Conservation (phyloP, 2,113 vertebrate genomes). For the Shinisaurus crocodilurus region DNA sequence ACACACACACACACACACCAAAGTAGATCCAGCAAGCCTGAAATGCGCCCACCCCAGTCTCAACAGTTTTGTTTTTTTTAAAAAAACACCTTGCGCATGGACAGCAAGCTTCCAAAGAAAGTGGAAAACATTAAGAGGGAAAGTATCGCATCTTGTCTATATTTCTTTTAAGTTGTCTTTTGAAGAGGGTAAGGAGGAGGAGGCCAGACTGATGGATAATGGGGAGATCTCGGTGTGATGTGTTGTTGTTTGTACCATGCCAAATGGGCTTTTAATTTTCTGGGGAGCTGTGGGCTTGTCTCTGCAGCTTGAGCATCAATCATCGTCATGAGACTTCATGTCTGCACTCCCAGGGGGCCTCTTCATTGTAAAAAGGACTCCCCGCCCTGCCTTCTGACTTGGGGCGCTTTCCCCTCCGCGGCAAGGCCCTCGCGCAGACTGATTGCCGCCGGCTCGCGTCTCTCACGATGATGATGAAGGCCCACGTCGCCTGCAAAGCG, state of each 20-base stretch:
- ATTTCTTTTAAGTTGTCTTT: background rate
- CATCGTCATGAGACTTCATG: slow-evolving; percentile 85
- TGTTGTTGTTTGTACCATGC: slow-evolving; percentile 91
- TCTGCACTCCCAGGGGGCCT: slow-evolving; percentile 80
- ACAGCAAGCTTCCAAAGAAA: background rate
- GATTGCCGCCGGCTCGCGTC: slow-evolving; percentile 74
- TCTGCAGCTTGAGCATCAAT: slow-evolving; percentile 92
- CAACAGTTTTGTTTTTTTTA: background rate
- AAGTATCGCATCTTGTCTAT: background rate
- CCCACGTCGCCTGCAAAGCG: slow-evolving; percentile 64
- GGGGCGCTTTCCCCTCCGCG: slow-evolving; percentile 64
- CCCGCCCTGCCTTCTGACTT: slow-evolving; percentile 51
- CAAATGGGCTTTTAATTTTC: slow-evolving; percentile 99
- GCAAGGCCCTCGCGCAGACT: slow-evolving; percentile 64
- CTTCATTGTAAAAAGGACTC: slow-evolving; percentile 74
- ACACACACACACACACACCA: too few species aligned
- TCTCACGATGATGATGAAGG: slow-evolving; percentile 73
- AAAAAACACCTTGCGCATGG: background rate
- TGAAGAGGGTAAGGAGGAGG: slow-evolving; percentile 40
- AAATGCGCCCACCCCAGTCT: too few species aligned
- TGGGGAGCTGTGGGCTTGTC: slow-evolving; percentile 86
- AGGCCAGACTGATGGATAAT: slow-evolving; percentile 73
- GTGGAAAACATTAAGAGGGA: too few species aligned
- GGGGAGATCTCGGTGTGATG: slow-evolving; percentile 71
- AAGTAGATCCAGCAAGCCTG: too few species aligned